These are phyloP conservation scores for Alviniconcha marisindica DNA, from an alignment of 1,140 invertebrate genomes.

Conservation along the genomic window DNA sequence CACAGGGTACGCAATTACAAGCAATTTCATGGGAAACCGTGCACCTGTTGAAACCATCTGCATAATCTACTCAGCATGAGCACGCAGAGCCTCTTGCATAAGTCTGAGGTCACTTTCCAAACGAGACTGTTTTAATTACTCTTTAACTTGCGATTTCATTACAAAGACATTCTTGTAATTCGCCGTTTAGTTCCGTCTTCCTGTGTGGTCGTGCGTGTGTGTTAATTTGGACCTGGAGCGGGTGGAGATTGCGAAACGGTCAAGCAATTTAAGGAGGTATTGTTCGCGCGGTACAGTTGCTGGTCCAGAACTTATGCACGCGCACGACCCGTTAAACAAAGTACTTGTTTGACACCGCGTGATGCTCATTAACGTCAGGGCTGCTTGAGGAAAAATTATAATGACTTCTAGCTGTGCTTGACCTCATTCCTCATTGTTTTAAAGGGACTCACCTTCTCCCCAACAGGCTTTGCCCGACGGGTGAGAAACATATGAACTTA, in stretches of 20 bases:
- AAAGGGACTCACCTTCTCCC: too few species aligned
- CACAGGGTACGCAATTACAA: too few species aligned
- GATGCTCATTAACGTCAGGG: not conserved
- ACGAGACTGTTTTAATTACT: not conserved
- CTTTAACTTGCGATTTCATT: not conserved
- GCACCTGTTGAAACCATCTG: conserved; percentile 1
- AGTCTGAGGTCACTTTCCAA: not conserved
- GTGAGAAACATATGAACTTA: too few species aligned
- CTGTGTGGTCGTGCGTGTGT: not conserved
- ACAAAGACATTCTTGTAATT: conserved; percentile 25
- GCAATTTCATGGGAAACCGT: not conserved
- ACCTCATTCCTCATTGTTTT: too few species aligned
- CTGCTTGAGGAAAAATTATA: not conserved
- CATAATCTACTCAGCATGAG: not conserved
- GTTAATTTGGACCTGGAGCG: not conserved
- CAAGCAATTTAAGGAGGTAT: too few species aligned
- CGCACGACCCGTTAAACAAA: not conserved
- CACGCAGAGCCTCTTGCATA: not conserved
- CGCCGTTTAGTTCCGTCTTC: not conserved
- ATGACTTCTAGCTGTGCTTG: too few species aligned
- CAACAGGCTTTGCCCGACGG: too few species aligned
- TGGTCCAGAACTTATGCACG: not conserved
- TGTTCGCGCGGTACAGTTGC: too few species aligned
- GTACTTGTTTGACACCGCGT: conserved; percentile 21
- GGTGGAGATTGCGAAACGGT: too few species aligned